A percentile compares a stretch with the other conserved stretches of the same genome.
Evolutionary conservation across 2,113 vertebrate species (phyloP).

Genomic region (Hippolais icterina): DNA sequence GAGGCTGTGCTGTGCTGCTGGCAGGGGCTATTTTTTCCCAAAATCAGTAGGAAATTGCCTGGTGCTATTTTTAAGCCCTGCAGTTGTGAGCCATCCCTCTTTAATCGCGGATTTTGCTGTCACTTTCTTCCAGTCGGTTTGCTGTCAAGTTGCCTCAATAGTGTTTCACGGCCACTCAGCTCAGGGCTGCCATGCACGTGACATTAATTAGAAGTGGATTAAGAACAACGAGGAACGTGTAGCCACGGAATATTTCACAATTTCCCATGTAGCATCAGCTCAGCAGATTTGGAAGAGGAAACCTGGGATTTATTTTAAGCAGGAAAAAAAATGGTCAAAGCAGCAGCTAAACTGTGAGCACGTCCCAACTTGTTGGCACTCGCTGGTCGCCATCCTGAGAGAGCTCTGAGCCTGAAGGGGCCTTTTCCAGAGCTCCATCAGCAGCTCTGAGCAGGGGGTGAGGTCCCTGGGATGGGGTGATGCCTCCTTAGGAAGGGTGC

Average conservation of each 20-base stretch:
- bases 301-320: background rate
- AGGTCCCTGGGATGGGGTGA: background rate
- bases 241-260: background rate
- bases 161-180: background rate
- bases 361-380: background rate
- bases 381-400: fast-evolving
- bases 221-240: background rate
- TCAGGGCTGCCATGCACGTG: background rate
- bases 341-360: fast-evolving
- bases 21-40: background rate
- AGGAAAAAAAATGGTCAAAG: background rate
- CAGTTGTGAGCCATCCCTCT: background rate
- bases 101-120: slow-evolving; percentile 24
- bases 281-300: background rate
- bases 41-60: background rate
- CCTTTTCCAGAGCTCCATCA: background rate
- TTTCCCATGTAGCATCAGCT: background rate
- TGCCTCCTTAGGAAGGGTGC: background rate
- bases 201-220: slow-evolving; percentile 24
- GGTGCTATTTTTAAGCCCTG: background rate
- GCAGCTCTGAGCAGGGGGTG: background rate
- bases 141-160: background rate
- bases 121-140: background rate
- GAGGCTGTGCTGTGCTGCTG: background rate
- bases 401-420: background rate